phyloP scores from a whole-genome alignment of 2,888 invertebrate species.

The Meliscaeva auricollis region DNA sequence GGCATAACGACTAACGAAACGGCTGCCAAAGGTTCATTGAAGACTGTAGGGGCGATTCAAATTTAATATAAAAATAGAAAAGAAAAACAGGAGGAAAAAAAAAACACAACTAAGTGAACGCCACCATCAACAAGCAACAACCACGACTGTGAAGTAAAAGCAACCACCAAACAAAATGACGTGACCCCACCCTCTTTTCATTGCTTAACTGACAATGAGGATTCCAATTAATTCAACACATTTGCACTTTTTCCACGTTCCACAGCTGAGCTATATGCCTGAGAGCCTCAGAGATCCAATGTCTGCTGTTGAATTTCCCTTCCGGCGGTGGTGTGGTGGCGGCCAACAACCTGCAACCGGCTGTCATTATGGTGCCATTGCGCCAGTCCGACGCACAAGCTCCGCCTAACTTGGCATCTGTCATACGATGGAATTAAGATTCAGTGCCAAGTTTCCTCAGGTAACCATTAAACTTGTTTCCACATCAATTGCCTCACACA shows the following conservation, averaged over 20 bases:
- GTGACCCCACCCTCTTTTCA: conserved; percentile 75
- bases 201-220: conserved; percentile 55
- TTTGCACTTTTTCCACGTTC: conserved; percentile 73
- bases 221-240: conserved; percentile 74
- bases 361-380: conserved; percentile 39
- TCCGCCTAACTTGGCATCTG: conserved; percentile 74
- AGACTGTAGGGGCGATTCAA: conserved; percentile 61
- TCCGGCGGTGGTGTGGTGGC: background rate
- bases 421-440: conserved; percentile 54
- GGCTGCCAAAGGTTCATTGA: conserved; percentile 64
- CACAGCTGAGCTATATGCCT: conserved; percentile 33
- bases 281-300: conserved; percentile 21
- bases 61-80: conserved; percentile 40
- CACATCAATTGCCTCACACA: conserved; percentile 9
- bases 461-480: conserved; percentile 70
- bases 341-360: conserved; percentile 52
- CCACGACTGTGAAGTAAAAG: conserved; percentile 60
- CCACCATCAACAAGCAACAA: conserved; percentile 45
- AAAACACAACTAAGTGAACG: conserved; percentile 26
- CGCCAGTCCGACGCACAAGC: conserved; percentile 55
- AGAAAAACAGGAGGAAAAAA: conserved; percentile 7
- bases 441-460: conserved; percentile 71
- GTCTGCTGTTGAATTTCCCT: conserved; percentile 25
- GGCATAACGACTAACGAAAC: conserved; percentile 59
- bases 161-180: conserved; percentile 70